Base-by-base conservation (phyloP, 2,888 invertebrate species). In the Chesias legatella region DNA sequence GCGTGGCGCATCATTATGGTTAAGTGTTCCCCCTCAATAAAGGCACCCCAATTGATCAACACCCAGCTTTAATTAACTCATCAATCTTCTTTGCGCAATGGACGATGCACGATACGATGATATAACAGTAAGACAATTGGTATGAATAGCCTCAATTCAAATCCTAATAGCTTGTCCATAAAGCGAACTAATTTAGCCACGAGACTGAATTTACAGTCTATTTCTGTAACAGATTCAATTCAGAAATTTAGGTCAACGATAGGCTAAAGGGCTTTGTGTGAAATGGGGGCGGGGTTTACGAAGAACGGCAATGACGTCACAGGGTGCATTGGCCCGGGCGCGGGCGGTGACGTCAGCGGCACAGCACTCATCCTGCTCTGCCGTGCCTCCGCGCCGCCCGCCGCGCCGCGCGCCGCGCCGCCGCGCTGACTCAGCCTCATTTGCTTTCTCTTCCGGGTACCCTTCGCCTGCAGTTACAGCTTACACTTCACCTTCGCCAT, bases 261-360 rank as follows among this genome's bases (percentile, higher is more conserved):
- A 53, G 48, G 59, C 43, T 55, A 59, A 55, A 17, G 32, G 25
- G 10, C 57, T 53, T 57, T 58, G 51, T 52, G 55, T 49, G 53
- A 53, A 49, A 51, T 45, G 31, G 39, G 39, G 51, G 46, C 26
- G 50, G 57, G 58, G 31, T 25, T 32, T 37, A 44, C 53, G 21
- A 39, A 43, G 45, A 25, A 27, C 42, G 10, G 45, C 5, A 17
- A 17, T 45, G 45, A 45, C 45, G 45, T 45, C 36, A 40, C 40
- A 45, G 33, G 34, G 81, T 67, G 78, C 80, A 75, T 60, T 72
- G 80, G 63, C 76, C 79, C 60, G 34, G 37, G 41, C 46, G 33
- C 28, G 28, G 24, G 43, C 11, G 17, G 48, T 70, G 73, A 75
- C 73, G 74, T 74, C 65, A 71, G 48, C 48, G 41, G 48, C 50